Conservation (phyloP, 1,140 invertebrate species). For the Polyergus mexicanus region DNA sequence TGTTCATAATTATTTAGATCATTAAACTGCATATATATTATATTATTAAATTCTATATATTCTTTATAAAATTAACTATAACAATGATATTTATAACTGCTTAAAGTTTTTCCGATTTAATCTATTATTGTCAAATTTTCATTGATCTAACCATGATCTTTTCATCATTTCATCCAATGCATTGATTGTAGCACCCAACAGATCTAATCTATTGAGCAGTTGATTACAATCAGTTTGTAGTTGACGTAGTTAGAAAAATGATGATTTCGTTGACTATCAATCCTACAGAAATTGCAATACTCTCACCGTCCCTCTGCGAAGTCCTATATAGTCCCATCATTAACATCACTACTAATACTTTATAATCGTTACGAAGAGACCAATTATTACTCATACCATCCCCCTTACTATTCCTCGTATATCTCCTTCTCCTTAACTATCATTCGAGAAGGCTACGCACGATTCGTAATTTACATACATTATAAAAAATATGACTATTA, state of each 20-base stretch:
- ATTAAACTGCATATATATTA: neutral
- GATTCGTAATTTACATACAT: slow-evolving; percentile 17
- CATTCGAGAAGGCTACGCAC: slow-evolving; percentile 18
- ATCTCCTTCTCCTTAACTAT: slow-evolving; percentile 57
- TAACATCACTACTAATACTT: slow-evolving; percentile 68
- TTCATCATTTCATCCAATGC: slow-evolving; percentile 52
- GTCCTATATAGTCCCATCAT: slow-evolving; percentile 60
- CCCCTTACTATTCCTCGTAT: slow-evolving; percentile 10
- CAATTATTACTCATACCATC: slow-evolving; percentile 72
- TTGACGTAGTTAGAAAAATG: slow-evolving; percentile 70
- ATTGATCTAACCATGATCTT: neutral
- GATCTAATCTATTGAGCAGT: slow-evolving; percentile 58
- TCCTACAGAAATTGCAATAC: slow-evolving; percentile 65
- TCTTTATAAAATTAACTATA: neutral
- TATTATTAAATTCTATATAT: neutral
- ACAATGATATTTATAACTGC: neutral
- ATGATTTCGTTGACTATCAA: slow-evolving; percentile 69
- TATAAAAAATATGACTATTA: slow-evolving; percentile 23
- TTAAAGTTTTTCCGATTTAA: neutral
- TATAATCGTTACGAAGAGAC: slow-evolving; percentile 64
- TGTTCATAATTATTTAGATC: neutral
- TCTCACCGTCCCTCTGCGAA: slow-evolving; percentile 30
- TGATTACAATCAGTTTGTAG: slow-evolving; percentile 72
- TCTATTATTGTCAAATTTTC: neutral
- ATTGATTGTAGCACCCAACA: slow-evolving; percentile 1